phyloP scores from a whole-genome alignment of 2,888 invertebrate species.

The Augochlorella aurata region DNA sequence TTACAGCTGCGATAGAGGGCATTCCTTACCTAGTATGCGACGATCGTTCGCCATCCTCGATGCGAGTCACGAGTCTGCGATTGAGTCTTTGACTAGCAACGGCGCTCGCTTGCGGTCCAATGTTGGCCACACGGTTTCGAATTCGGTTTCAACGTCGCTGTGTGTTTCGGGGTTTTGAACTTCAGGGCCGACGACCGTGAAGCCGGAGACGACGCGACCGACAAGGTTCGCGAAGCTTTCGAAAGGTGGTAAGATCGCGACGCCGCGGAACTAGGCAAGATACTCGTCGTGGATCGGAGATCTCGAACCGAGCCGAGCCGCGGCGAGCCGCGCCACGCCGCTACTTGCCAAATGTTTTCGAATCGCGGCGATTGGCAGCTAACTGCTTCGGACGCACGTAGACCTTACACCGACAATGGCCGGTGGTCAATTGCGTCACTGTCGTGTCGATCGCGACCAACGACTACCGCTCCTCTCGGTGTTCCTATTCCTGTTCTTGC shows the following conservation, averaged over 20 bases:
- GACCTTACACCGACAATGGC: not conserved
- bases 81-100: not conserved
- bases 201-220: not conserved
- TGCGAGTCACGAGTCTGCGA: not conserved
- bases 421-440: conserved; percentile 20
- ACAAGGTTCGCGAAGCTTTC: not conserved
- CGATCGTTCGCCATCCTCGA: conserved; percentile 51
- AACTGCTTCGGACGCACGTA: not conserved
- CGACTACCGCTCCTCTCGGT: not conserved
- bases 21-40: conserved; percentile 51
- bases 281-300: no score
- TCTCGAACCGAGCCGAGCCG: not conserved
- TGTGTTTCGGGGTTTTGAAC: not conserved
- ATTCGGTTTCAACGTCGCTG: not conserved
- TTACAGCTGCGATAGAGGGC: not conserved
- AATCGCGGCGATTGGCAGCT: conserved; percentile 15
- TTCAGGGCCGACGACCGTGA: not conserved
- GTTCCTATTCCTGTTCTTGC: conserved; percentile 11
- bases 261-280: not conserved
- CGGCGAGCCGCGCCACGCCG: not conserved
- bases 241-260: not conserved
- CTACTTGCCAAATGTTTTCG: conserved; percentile 11
- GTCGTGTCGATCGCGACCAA: not conserved
- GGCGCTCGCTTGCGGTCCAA: not conserved
- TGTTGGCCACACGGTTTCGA: not conserved